Evolutionary conservation across 2,888 invertebrate species (phyloP).

Genomic region (Conchocele bisecta): DNA sequence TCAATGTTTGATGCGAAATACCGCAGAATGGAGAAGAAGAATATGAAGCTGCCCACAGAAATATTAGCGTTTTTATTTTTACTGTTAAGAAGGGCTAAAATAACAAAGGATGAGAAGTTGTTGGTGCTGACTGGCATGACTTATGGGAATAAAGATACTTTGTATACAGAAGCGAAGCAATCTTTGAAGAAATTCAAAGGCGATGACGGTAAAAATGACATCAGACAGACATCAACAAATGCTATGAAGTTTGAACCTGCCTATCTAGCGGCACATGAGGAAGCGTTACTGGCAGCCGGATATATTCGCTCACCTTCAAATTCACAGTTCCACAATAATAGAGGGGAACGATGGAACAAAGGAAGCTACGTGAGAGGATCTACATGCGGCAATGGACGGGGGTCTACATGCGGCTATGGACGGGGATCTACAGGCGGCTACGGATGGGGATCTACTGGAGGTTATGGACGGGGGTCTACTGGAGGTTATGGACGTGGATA

Average conservation of each 20-base stretch:
- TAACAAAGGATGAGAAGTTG: conserved; percentile 48
- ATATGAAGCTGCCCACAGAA: conserved; percentile 57
- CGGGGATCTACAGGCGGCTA: too few species aligned
- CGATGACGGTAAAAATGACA: conserved; percentile 9
- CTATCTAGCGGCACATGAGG: background rate
- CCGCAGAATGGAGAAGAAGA: conserved; percentile 52
- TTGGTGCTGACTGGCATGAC: conserved; percentile 56
- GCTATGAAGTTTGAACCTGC: background rate
- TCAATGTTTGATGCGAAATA: conserved; percentile 49
- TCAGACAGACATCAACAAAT: too few species aligned
- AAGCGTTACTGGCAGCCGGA: background rate
- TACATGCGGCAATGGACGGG: too few species aligned
- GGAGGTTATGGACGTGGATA: too few species aligned
- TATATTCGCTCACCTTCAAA: too few species aligned
- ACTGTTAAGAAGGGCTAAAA: conserved; percentile 46
- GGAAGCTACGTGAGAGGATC: too few species aligned
- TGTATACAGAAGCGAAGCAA: conserved; percentile 56
- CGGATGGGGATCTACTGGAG: too few species aligned
- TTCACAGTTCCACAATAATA: too few species aligned
- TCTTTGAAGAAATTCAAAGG: conserved; percentile 49
- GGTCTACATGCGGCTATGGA: too few species aligned
- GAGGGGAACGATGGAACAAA: too few species aligned
- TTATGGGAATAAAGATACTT: conserved; percentile 39
- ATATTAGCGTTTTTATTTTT: conserved; percentile 56
- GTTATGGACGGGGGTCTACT: too few species aligned